Percentiles rank a stretch among this genome's conserved stretches.
Evolutionary conservation across 2,797 vertebrate species (phyloP).

Genomic region (Mormyrops boulengeri): DNA sequence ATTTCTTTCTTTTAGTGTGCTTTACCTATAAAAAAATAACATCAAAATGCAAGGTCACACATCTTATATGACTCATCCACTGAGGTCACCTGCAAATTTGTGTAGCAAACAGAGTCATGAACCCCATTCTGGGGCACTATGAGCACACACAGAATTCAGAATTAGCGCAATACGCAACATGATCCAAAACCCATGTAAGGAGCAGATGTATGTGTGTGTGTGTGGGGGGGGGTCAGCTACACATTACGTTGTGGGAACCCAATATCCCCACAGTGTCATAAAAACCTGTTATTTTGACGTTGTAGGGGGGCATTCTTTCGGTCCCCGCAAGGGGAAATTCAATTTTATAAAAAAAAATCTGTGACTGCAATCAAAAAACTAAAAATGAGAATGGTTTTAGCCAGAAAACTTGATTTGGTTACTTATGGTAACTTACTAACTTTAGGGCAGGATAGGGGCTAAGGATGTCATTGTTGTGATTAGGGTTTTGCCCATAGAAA

Average conservation of each 20-base stretch:
- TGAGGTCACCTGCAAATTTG: neutral
- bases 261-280: neutral
- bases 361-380: no score
- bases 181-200: neutral
- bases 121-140: neutral
- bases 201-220: conserved; percentile 18
- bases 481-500: neutral
- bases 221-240: neutral
- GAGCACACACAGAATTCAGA: neutral
- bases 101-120: neutral
- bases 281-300: neutral
- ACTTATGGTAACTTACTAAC: neutral
- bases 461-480: neutral
- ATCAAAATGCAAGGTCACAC: conserved; percentile 59
- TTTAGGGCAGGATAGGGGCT: neutral
- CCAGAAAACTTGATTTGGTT: neutral
- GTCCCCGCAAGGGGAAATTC: neutral
- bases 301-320: neutral
- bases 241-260: neutral
- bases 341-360: no score
- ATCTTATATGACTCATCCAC: conserved; percentile 42
- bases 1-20: conserved; percentile 40
- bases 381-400: no score
- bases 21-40: conserved; percentile 41
- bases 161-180: neutral